phyloP scores from a whole-genome alignment of 1,140 invertebrate species.

The Drosophila mojavensis region DNA sequence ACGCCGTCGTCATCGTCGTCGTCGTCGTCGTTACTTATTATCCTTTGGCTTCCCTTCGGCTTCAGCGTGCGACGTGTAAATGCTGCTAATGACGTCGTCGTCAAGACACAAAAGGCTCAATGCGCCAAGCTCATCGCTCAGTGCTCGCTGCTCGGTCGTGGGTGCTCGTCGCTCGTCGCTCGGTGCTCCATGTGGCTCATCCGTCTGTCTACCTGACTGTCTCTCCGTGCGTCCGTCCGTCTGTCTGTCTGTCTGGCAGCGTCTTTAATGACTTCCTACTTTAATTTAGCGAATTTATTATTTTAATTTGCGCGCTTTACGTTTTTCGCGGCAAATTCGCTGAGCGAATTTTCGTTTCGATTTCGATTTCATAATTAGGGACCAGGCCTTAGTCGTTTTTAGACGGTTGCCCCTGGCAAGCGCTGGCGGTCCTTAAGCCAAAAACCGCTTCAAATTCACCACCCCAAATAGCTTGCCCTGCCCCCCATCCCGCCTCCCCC shows the following conservation, averaged over 20 bases:
- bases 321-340: slow-evolving; percentile 34
- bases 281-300: slow-evolving; percentile 79
- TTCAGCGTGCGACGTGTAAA: slow-evolving; percentile 69
- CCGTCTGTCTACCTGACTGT: background rate
- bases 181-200: background rate
- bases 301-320: slow-evolving; percentile 77
- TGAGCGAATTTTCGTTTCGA: slow-evolving; percentile 53
- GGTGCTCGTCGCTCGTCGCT: background rate
- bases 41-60: slow-evolving; percentile 65
- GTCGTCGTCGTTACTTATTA: slow-evolving; percentile 66
- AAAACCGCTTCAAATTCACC: background rate
- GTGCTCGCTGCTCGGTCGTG: background rate
- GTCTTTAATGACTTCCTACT: slow-evolving; percentile 70
- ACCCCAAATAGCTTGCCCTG: background rate
- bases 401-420: slow-evolving; percentile 30
- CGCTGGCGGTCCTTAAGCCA: slow-evolving; percentile 22
- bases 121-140: slow-evolving; percentile 17
- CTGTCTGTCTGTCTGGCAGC: background rate
- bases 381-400: slow-evolving; percentile 29
- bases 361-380: slow-evolving; percentile 72
- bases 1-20: slow-evolving; percentile 18
- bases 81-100: slow-evolving; percentile 80
- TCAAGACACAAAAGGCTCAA: slow-evolving; percentile 56
- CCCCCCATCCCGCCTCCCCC: background rate
- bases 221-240: background rate